phyloP scores from a whole-genome alignment of 2,888 invertebrate genomes.

The Ectropis crepuscularia region DNA sequence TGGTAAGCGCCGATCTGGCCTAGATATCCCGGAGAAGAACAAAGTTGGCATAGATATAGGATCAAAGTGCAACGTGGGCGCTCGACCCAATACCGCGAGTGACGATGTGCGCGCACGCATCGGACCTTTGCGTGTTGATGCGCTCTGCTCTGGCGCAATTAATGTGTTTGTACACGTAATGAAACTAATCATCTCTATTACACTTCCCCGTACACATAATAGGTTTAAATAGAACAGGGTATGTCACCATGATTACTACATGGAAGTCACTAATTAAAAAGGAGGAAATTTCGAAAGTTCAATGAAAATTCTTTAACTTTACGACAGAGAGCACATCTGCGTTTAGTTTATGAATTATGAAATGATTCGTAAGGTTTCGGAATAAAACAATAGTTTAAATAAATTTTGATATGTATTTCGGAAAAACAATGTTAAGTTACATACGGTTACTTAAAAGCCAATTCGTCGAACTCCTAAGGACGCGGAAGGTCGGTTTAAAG shows the following conservation, averaged over 20 bases:
- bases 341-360: constrained; percentile 8
- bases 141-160: constrained; percentile 57
- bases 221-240: constrained; percentile 19
- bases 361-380: constrained; percentile 50
- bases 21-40: constrained; percentile 78
- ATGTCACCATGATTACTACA: constrained; percentile 16
- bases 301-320: neutral
- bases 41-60: constrained; percentile 82
- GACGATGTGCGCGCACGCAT: constrained; percentile 69
- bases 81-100: constrained; percentile 79
- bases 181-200: constrained; percentile 57
- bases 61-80: constrained; percentile 83
- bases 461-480: constrained; percentile 58
- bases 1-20: constrained; percentile 65
- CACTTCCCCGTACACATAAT: constrained; percentile 44
- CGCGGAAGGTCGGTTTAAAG: constrained; percentile 52
- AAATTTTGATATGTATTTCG: constrained; percentile 69
- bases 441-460: constrained; percentile 63
- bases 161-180: constrained; percentile 57
- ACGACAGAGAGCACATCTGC: neutral
- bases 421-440: constrained; percentile 51
- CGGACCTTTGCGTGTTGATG: constrained; percentile 66
- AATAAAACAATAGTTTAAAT: constrained; percentile 73
- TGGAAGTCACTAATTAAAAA: constrained; percentile 8
- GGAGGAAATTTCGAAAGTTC: neutral